Conservation (phyloP, 2,113 vertebrate genomes). For the Leptodactylus fuscus region DNA sequence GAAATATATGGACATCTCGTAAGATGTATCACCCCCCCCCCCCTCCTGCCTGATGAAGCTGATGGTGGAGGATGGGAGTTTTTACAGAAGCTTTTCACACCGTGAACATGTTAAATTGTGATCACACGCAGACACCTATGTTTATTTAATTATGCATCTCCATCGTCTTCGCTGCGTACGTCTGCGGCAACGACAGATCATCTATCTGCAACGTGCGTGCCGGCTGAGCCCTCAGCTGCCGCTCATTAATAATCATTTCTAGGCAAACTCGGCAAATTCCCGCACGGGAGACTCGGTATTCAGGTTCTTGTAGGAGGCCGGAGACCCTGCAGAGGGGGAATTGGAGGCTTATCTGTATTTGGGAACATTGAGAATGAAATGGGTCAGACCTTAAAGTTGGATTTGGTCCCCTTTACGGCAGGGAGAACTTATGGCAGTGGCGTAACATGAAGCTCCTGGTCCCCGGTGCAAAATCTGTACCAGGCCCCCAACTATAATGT, state of each 20-base stretch:
- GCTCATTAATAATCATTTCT: constrained; percentile 31
- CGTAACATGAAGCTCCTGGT: too few species aligned
- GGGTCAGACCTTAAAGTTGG: too few species aligned
- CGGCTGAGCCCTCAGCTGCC: background rate
- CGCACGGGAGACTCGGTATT: background rate
- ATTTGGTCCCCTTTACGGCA: too few species aligned
- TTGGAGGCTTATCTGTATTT: too few species aligned
- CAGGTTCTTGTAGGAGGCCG: background rate
- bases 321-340: too few species aligned
- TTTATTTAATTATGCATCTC: constrained; percentile 43
- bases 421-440: too few species aligned
- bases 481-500: too few species aligned
- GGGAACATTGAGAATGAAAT: too few species aligned
- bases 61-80: background rate
- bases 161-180: background rate
- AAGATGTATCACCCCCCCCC: too few species aligned
- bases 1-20: too few species aligned
- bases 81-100: background rate
- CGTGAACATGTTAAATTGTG: constrained; percentile 16
- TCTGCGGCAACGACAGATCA: background rate
- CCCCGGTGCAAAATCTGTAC: too few species aligned
- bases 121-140: constrained; percentile 19
- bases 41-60: background rate
- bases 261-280: background rate
- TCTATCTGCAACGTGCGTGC: background rate